Percentiles rank a stretch among this genome's conserved stretches.
Evolutionary conservation across 2,888 invertebrate species (phyloP).

Genomic region (Meteorus colon): DNA sequence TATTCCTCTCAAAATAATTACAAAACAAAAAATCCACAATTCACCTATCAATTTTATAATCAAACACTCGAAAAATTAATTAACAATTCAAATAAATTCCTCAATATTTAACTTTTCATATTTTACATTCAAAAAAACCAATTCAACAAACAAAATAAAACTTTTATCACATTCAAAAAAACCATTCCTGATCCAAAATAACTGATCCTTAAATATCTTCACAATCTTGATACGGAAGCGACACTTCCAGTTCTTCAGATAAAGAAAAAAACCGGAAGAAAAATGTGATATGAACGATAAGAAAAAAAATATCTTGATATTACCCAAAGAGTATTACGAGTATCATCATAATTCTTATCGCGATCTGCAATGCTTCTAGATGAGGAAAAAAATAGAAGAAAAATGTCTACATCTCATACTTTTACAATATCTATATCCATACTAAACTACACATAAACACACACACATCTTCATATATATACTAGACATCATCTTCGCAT

Average conservation of each 20-base stretch:
- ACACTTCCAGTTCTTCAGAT: constrained; percentile 24
- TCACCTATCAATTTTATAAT: too few species aligned
- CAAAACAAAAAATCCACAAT: too few species aligned
- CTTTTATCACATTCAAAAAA: too few species aligned
- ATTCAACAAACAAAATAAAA: too few species aligned
- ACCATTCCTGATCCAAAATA: too few species aligned
- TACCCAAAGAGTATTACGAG: constrained; percentile 57
- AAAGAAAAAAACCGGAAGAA: background rate
- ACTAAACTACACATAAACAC: background rate
- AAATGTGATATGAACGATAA: background rate
- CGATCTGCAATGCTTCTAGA: background rate
- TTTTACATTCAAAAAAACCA: too few species aligned
- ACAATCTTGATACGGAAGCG: background rate
- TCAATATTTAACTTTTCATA: too few species aligned
- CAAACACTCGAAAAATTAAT: too few species aligned
- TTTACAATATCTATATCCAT: background rate
- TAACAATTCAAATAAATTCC: too few species aligned
- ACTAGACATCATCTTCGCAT: background rate
- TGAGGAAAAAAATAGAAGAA: background rate
- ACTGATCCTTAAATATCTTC: background rate
- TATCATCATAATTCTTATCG: constrained; percentile 62
- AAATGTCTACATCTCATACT: constrained; percentile 10
- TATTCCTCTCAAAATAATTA: too few species aligned
- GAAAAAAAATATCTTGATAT: constrained; percentile 57
- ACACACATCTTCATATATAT: background rate